phyloP scores from a whole-genome alignment of 1,140 invertebrate genomes.

The Zaprionus ghesquierei region DNA sequence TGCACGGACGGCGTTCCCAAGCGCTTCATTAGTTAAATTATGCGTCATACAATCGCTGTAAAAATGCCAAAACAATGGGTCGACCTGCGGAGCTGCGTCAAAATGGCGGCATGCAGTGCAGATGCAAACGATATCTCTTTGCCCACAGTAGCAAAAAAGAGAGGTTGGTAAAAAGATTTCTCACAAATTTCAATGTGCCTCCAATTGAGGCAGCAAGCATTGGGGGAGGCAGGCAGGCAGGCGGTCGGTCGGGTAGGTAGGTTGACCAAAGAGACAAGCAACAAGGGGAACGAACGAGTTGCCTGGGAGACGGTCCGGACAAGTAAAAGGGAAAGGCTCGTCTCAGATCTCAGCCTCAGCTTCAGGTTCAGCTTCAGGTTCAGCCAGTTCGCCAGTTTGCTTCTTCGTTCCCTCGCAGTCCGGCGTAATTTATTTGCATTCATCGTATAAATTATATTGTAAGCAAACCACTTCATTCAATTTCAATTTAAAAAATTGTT shows the following conservation, averaged over 20 bases:
- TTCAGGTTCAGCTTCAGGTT: constrained; percentile 19
- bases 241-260: neutral
- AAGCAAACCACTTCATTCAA: constrained; percentile 82
- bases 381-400: too few species aligned
- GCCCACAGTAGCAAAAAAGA: constrained; percentile 32
- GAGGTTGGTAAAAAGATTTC: constrained; percentile 70
- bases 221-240: neutral
- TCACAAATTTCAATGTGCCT: constrained; percentile 76
- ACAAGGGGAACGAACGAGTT: constrained; percentile 7
- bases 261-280: constrained; percentile 22
- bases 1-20: constrained; percentile 26
- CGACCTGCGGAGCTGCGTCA: constrained; percentile 32
- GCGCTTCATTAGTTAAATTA: constrained; percentile 75
- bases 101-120: constrained; percentile 73
- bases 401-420: constrained; percentile 31
- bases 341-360: neutral
- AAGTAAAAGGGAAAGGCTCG: constrained; percentile 64
- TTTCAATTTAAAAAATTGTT: constrained; percentile 82
- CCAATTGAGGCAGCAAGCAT: constrained; percentile 23
- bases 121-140: constrained; percentile 75
- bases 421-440: constrained; percentile 82
- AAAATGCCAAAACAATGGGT: constrained; percentile 54
- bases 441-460: constrained; percentile 82
- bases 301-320: constrained; percentile 22
- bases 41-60: constrained; percentile 71